These are phyloP conservation scores for Rhabdophis nuchalis DNA, from an alignment of 2,797 vertebrate genomes.

Conservation along the genomic window DNA sequence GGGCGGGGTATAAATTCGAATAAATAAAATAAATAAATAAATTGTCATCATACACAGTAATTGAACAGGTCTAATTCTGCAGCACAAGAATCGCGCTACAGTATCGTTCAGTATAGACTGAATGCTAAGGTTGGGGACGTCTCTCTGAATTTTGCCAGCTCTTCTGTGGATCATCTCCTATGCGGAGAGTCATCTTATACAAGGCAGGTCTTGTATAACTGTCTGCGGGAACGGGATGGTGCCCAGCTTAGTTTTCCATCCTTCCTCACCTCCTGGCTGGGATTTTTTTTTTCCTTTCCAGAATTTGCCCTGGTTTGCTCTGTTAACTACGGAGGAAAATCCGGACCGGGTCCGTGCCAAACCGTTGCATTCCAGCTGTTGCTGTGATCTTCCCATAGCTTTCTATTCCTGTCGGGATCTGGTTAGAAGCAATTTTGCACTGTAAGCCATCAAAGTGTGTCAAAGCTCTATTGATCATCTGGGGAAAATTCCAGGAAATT, in stretches of 20 bases:
- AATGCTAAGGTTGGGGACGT: neutral
- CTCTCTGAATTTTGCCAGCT: neutral
- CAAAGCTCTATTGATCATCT: neutral
- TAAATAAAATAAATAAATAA: too few species aligned
- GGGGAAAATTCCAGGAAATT: neutral
- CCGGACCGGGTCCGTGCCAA: neutral
- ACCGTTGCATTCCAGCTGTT: neutral
- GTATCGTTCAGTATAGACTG: neutral
- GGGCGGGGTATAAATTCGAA: too few species aligned
- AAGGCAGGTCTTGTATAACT: neutral
- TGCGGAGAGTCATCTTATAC: neutral
- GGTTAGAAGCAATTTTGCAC: neutral
- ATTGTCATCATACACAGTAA: too few species aligned
- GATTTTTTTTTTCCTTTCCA: neutral
- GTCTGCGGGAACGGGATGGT: neutral
- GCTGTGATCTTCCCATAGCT: neutral
- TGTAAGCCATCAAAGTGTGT: neutral
- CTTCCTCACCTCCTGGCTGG: neutral
- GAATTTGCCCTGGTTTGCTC: neutral
- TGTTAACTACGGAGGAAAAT: neutral
- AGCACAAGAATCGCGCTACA: neutral
- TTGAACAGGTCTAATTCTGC: neutral
- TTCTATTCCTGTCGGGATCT: neutral
- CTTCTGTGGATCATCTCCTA: neutral
- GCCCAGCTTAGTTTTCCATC: slow-evolving; percentile 5